Base-by-base conservation (phyloP, 2,888 invertebrate species). In the Luperina testacea region DNA sequence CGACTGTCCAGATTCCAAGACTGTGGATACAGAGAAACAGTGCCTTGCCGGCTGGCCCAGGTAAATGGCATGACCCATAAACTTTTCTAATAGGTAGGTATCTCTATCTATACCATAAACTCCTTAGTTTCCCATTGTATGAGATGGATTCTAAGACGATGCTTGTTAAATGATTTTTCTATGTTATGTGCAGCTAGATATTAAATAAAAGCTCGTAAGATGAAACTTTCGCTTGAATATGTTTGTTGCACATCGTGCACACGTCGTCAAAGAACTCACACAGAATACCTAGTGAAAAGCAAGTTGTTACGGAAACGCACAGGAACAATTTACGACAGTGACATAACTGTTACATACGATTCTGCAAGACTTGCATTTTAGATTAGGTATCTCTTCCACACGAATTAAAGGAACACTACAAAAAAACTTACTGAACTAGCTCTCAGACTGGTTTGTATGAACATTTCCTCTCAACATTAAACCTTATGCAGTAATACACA, bases 401-500 rank as follows among this genome's bases (percentile, higher is more conserved):
- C 83, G 78, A 91, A 86, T 90, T 90, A 91, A 90, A 92, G 91
- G 91, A 92, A 90, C 89, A 91, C 81, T 79, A 82, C 78, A 91
- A 93, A 92, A 78, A 93, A 93, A 92, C 90, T 86, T 85, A 90
- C 87, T 83, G 90, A 93, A 94, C 94, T 93, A 92, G 92, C 92
- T 93, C 92, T 93, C 91, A 90, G 94, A 94, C 95, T 91, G 94
- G 95, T 95, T 94, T 93, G 78, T 82, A 87, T 82, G 78, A 87
- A 88, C 85, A 86, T 87, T 87, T 81, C n/a, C 86, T 87, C 79
- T 77, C 92, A 90, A 94, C 87, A 93, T 91, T 95, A 92, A 93
- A 93, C 95, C 94, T 94, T 95, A 94, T 87, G 87, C 77, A 86
- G 79, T 83, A 85, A 86, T 82, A 83, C 89, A 90, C 90, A 94